Base-by-base conservation (phyloP, 53 echinoderm and acorn worm species). In the Holothuria scabra region DNA sequence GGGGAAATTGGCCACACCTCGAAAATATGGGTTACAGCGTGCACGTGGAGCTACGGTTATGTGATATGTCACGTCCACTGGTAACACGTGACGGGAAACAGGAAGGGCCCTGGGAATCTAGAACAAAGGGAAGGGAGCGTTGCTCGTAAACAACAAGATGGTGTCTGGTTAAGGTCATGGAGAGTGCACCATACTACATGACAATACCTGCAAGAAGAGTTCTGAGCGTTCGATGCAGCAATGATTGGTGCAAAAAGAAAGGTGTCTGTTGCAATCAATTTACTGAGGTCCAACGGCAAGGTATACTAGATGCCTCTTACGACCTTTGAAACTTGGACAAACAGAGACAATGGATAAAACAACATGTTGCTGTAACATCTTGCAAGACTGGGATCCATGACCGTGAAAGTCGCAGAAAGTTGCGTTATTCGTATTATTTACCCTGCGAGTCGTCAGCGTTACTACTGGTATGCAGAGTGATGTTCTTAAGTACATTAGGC, bases 271-370 rank as follows among this genome's bases (percentile, higher is more conserved):
- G 76, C 55, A 75, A 48, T 22, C 46, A 46, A 41, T 75, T 75
- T 48, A 76, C 55, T 52, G 78, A 76, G 32, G 49, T 32, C 25
- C 55, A 76, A 24, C 49, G 56, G 5, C 55, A 76, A 56, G 78
- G 78, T 25, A 56, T 76, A 28, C 78, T 76, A 28, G 57, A 90
- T 67, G 68, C 89, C 19, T 90, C 55, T 52, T 92, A 80, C 56
- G 84, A 80, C 46, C 63, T 84, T 32, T 87, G 80, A 20, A 67
- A 87, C 26, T 81, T 92, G 65, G 48, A 76, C 19, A 66, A 86
- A 12, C 93, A 89, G 65, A 86, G 92, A 38, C 46, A 78, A 16
- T 92, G 89, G 89, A 70, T 70, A 16, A 70, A 70, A 38, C 71
- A 70, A 38, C 37, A 70, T 38, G 71, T 70, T 32, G 34, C 9